Conservation (phyloP, 2,797 vertebrate genomes). For the Furcifer pardalis region DNA sequence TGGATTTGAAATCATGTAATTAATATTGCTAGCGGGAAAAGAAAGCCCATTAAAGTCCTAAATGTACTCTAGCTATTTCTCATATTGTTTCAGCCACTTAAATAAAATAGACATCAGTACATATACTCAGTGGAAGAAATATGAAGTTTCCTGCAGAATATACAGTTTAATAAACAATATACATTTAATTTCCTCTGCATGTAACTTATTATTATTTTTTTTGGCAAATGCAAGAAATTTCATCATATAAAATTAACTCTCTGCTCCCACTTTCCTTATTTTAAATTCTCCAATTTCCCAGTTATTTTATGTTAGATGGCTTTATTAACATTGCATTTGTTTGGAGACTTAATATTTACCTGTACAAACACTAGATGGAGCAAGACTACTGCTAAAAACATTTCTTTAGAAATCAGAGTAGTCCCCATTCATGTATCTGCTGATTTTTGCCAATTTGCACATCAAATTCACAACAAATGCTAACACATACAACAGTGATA, state of each 20-base stretch:
- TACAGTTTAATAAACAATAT: neutral
- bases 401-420: fast-evolving
- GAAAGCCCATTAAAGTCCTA: neutral
- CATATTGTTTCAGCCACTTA: neutral
- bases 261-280: neutral
- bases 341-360: slow-evolving; percentile 22
- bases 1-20: neutral
- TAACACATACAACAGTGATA: slow-evolving; percentile 22
- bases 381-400: slow-evolving; percentile 45
- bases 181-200: neutral
- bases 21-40: neutral
- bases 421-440: slow-evolving; percentile 25
- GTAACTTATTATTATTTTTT: neutral
- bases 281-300: slow-evolving; percentile 1
- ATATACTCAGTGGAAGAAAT: neutral
- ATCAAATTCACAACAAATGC: slow-evolving; percentile 52
- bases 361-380: slow-evolving; percentile 72
- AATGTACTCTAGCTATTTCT: neutral
- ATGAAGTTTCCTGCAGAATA: neutral
- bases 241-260: neutral
- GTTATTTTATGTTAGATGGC: neutral
- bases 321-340: neutral
- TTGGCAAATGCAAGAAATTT: neutral
- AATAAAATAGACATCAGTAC: neutral
- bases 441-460: slow-evolving; percentile 45